A percentile compares a stretch with the other conserved stretches of the same genome.
Evolutionary conservation across 1,140 invertebrate species (phyloP).

Genomic region (Luehdorfia chinensis): DNA sequence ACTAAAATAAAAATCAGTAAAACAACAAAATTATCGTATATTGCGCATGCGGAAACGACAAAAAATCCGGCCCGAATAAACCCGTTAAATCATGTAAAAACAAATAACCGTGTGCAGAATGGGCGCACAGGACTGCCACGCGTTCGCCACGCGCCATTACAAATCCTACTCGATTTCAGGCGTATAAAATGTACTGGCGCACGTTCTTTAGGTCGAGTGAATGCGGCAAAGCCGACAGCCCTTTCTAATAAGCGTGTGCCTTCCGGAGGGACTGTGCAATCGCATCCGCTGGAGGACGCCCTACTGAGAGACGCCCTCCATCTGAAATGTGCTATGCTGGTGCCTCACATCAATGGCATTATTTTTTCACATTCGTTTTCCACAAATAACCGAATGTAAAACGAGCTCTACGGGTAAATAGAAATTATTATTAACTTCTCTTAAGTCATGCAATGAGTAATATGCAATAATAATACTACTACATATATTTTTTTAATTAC

Average conservation of each 20-base stretch:
- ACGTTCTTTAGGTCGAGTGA: conserved; percentile 16
- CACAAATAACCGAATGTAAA: too few species aligned
- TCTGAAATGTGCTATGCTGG: conserved; percentile 5
- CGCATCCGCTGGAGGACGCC: conserved; percentile 32
- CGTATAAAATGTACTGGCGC: conserved; percentile 32
- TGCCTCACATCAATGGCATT: conserved; percentile 4
- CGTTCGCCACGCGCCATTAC: conserved; percentile 37
- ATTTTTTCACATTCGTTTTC: too few species aligned
- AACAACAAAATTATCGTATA: too few species aligned
- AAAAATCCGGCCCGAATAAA: conserved; percentile 42
- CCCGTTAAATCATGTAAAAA: conserved; percentile 66
- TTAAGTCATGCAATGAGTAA: too few species aligned
- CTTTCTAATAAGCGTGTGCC: conserved; percentile 51
- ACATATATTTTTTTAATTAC: too few species aligned
- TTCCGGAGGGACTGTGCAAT: conserved; percentile 34
- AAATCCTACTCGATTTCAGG: conserved; percentile 47
- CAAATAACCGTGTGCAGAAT: conserved; percentile 45
- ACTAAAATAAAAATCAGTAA: too few species aligned
- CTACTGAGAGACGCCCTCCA: conserved; percentile 24
- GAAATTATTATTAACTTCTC: too few species aligned
- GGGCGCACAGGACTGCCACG: conserved; percentile 23
- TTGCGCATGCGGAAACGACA: too few species aligned
- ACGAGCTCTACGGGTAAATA: too few species aligned
- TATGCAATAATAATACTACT: too few species aligned
- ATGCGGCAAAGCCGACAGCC: conserved; percentile 45